Evolutionary conservation across 2,113 vertebrate species (phyloP), one percentile per base, ranked within the genome.

Genomic region (Neoarius graeffei): DNA sequence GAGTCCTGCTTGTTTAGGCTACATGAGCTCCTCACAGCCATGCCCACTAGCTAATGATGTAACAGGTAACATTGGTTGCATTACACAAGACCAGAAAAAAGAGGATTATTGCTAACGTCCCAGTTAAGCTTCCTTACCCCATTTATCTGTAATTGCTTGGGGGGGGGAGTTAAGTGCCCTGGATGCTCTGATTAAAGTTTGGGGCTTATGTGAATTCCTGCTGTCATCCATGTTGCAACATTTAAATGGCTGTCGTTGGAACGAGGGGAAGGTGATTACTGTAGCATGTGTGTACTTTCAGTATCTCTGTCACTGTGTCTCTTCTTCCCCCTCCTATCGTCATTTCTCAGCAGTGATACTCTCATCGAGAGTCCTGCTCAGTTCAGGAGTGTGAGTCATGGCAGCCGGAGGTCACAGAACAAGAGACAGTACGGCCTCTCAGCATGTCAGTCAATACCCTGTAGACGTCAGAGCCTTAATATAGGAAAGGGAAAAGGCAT

Each of bases 61-160:
- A 94, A 95, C 92, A 91, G 92, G 91, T 94, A 94, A 90, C 93
- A 83, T 93, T 84, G 85, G 87, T 90, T 90, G 88, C 92, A 88
- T 92, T 89, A 90, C 84, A 57, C 11, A 54, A 57, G 89, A 89
- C 86, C 86, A 92, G 87, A 94, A 93, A 94, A 35, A 94, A 93
- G 83, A 88, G 86, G 94, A 95, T 95, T 94, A 94, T 91, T 89
- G 89, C 92, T 86, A 42, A 87, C 88, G 91, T 93, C 93, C 91
- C 90, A 86, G 90, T 91, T 91, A 79, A 90, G 81, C 64, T 84
- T 88, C 85, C 91, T 92, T 93, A 91, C 90, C 93, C 89, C 87
- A 90, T 94, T 94, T 93, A 91, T 92, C 89, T 91, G n/a, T 88
- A 83, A 91, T 84, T 27, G 54, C 83, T 81, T 86, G 87, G 80